Conservation (phyloP, 1,140 invertebrate species). For the Potamilus streckersoni region DNA sequence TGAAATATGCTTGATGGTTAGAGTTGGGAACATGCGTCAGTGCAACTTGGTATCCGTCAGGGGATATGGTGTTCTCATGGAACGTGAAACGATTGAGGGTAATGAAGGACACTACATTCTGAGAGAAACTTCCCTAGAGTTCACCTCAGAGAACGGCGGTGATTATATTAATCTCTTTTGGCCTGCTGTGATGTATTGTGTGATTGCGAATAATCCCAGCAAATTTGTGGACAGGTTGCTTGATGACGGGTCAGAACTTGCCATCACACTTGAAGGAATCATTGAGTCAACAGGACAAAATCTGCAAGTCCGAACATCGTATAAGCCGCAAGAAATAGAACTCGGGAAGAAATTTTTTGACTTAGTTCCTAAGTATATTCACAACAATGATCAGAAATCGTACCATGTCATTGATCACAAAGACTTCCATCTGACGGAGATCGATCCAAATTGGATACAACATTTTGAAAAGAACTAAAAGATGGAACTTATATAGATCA, state of each 20-base stretch:
- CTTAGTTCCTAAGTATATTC: conserved; percentile 13
- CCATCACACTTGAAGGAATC: conserved; percentile 90
- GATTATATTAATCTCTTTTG: conserved; percentile 90
- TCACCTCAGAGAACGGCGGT: conserved; percentile 83
- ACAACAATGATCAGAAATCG: conserved; percentile 5
- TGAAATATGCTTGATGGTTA: conserved; percentile 90
- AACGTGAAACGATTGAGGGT: conserved; percentile 78
- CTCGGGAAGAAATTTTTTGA: conserved; percentile 24
- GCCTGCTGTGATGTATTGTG: conserved; percentile 83
- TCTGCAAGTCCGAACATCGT: conserved; percentile 64
- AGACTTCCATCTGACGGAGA: conserved; percentile 13
- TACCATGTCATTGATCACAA: conserved; percentile 17
- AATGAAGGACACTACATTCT: conserved; percentile 53
- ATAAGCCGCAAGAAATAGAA: conserved; percentile 66
- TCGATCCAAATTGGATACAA: conserved; percentile 15
- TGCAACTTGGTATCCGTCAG: conserved; percentile 92
- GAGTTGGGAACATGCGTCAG: conserved; percentile 96
- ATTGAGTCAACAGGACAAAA: conserved; percentile 55
- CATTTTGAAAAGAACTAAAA: no score
- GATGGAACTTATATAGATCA: no score
- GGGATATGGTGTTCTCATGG: conserved; percentile 88
- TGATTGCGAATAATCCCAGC: conserved; percentile 84
- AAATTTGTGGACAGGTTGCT: conserved; percentile 85
- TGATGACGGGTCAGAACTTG: conserved; percentile 82
- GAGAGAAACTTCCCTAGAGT: conserved; percentile 51